These are phyloP conservation scores for Mionectes olivaceus DNA, from an alignment of 2,797 vertebrate species.

Conservation along the genomic window DNA sequence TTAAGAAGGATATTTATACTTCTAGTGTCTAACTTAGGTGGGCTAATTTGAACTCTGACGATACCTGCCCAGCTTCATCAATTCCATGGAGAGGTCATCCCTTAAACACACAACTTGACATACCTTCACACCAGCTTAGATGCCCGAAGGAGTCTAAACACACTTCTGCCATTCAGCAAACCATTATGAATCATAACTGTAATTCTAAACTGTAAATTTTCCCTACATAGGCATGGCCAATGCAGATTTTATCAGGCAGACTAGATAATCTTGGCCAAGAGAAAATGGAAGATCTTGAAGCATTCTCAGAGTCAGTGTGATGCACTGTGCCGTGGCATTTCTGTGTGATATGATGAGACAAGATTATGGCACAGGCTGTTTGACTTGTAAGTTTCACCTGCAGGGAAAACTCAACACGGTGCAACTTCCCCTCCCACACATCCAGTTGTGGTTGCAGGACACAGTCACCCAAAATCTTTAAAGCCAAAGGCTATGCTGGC, in stretches of 20 bases:
- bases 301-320: background rate
- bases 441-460: background rate
- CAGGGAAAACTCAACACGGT: background rate
- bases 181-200: background rate
- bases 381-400: background rate
- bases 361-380: background rate
- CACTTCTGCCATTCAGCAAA: background rate
- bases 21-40: background rate
- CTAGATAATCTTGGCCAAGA: background rate
- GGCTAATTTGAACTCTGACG: background rate
- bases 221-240: background rate
- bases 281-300: background rate
- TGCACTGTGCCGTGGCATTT: background rate
- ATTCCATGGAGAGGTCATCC: background rate
- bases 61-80: background rate
- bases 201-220: background rate
- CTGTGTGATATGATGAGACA: background rate
- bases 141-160: background rate
- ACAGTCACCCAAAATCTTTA: background rate
- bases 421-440: background rate
- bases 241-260: background rate
- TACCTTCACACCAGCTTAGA: background rate
- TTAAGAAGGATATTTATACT: background rate
- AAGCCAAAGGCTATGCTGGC: background rate
- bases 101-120: background rate